Base-by-base conservation (phyloP, 1,140 invertebrate genomes). In the Monomorium pharaonis region DNA sequence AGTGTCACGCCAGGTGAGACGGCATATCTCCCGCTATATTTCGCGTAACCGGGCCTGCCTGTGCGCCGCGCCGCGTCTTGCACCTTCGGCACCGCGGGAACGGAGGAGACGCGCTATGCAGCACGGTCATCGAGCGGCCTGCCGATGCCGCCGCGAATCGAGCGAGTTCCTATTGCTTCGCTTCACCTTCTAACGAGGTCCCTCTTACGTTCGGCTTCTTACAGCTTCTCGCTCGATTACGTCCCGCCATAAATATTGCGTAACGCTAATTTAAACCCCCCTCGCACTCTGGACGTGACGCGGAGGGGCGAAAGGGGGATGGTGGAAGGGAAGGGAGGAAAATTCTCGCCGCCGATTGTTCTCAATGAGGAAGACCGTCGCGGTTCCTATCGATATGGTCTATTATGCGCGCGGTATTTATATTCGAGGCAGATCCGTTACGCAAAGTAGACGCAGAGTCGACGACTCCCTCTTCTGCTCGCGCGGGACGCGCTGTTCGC, bases 161-260 rank as follows among this genome's bases (percentile, higher is more conserved):
- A 81, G n/a, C 54, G 33, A 37, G 9, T 74, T 83, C 27, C 14
- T 51, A 33, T 58, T n/a, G n/a, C n/a, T 72, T 58, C 47, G 49
- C n/a, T 56, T 58, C 14, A 47, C 12, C 37, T 30, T 83, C 47
- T 42, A 54, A 37, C 65, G 33, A 56, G 65, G 7, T 18, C n/a
- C 12, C 10, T 27, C 18, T 63, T 33, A 33, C 44, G 14, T 9
- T n/a, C 42, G 24, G n/a, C 10, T 58, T 65, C 30, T 18, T 67
- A 16, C 18, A 12, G 63, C n/a, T 44, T 24, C 21, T 60, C 27
- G 42, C 78, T 54, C 67, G 78, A 81, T 72, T 81, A 58, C 49
- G 6, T 70, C 33, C 70, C 65, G 78, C 78, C 70, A 81, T 72
- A 72, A 72, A 72, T 72, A 81, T 81, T 81, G 78, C 54, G n/a